Evolutionary conservation across 2,797 vertebrate species (phyloP), one percentile per base, ranked within the genome.

Genomic region (Bucorvus abyssinicus): DNA sequence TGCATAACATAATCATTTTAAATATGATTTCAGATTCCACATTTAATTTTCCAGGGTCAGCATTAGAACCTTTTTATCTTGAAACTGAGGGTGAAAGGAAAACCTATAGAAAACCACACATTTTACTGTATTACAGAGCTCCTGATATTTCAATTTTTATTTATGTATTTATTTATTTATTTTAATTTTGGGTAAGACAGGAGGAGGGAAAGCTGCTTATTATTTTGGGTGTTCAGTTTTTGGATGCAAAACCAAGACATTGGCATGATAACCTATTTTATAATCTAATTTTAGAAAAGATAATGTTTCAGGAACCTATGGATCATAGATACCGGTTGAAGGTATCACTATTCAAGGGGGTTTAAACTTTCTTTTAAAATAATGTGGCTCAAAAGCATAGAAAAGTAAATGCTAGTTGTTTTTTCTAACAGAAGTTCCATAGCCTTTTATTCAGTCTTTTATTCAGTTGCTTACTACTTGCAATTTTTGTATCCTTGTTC

Each of bases 91-190:
- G 47, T 60, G 42, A 69, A 81, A 73, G 7, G 40, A 53, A 81
- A 75, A 45, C 4, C 38, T 77, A 47, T 0, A 56, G 26, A 53
- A 78, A 84, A 42, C 0, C 11, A 44, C 1, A 1, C 14, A 18
- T 61, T 52, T 90, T 70, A 26, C 36, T 60, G 8, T 64, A 32
- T 49, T 61, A 15, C 7, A 77, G 53, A 85, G 8, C 3, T 34
- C 8, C 44, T 3, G 7, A 2, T 3, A 5, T 45, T 82, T 36
- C 7, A 15, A 1, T 7, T 11, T 9, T 2, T 64, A n/a, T 45
- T 65, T 50, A 34, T n/a, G n/a, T n/a, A n/a, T n/a, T n/a, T n/a
- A n/a, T n/a, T n/a, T n/a, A n/a, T n/a, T n/a, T n/a, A n/a, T n/a
- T n/a, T n/a, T n/a, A n/a, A n/a, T 73, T 87, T 61, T 61, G 6